Percentiles rank a stretch among this genome's conserved stretches.
Evolutionary conservation across 2,888 invertebrate genomes (phyloP).

Genomic region (Macaria liturata): DNA sequence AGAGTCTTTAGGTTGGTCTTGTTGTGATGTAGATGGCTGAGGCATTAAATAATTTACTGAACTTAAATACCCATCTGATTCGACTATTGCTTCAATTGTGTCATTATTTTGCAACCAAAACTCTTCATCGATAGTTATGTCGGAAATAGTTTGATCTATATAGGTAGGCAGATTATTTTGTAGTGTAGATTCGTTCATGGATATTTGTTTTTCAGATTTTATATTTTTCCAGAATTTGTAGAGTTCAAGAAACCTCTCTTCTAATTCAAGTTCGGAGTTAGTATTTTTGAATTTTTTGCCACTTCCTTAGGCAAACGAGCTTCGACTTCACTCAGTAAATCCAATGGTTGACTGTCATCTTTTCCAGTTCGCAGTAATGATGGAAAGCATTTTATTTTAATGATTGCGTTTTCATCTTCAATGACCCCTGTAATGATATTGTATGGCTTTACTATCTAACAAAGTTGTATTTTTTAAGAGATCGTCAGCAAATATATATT

Average conservation of each 20-base stretch:
- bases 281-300: slow-evolving; percentile 13
- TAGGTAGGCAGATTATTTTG: slow-evolving; percentile 13
- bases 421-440: too few relatives aligned
- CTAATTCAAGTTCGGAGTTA: slow-evolving; percentile 13
- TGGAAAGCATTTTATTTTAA: too few relatives aligned
- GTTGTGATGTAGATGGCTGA: slow-evolving; percentile 15
- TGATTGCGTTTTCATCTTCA: too few relatives aligned
- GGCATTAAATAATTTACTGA: slow-evolving; percentile 10
- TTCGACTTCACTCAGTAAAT: slow-evolving; percentile 16
- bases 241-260: slow-evolving; percentile 15
- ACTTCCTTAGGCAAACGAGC: slow-evolving; percentile 16
- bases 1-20: slow-evolving; percentile 12
- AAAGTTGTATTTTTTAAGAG: too few relatives aligned
- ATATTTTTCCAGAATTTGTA: slow-evolving; percentile 16
- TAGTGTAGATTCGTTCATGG: slow-evolving; percentile 9
- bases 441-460: too few relatives aligned
- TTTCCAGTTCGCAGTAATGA: too few relatives aligned
- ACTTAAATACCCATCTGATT: slow-evolving; percentile 14
- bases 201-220: slow-evolving; percentile 14
- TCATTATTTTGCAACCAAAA: slow-evolving; percentile 13
- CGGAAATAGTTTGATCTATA: slow-evolving; percentile 14
- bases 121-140: slow-evolving; percentile 14
- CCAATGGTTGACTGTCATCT: slow-evolving; percentile 7
- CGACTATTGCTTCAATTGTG: slow-evolving; percentile 14
- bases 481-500: too few relatives aligned